Conservation (phyloP, 2,113 vertebrate species). For the Rallus limicola region DNA sequence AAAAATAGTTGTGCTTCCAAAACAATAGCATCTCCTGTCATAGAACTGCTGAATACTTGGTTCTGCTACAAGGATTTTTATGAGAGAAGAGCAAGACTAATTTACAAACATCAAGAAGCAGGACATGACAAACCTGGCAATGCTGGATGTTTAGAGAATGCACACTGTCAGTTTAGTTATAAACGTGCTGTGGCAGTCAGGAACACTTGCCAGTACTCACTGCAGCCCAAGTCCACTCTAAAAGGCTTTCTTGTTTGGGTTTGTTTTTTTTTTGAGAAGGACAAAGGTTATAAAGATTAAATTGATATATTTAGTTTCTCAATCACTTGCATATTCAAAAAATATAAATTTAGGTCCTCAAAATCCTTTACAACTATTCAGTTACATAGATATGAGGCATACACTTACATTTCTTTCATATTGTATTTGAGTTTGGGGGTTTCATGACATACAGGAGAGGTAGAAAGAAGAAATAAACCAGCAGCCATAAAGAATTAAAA, state of each 20-base stretch:
- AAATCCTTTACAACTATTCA: not conserved
- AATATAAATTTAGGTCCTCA: not conserved
- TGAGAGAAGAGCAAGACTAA: conserved; percentile 34
- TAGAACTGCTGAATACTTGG: conserved; percentile 19
- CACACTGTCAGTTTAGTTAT: not conserved
- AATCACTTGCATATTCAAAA: not conserved
- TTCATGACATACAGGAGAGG: not conserved
- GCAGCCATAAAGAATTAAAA: not conserved
- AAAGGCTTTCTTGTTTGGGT: not conserved
- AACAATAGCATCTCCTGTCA: conserved; percentile 35
- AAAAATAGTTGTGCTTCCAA: conserved; percentile 27
- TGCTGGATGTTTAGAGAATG: not conserved
- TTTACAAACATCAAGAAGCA: conserved; percentile 37
- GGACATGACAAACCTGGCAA: not conserved
- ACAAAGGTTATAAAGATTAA: not conserved
- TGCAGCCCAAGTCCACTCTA: not conserved
- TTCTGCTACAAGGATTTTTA: conserved; percentile 57
- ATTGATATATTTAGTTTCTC: not conserved
- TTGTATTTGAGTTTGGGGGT: not conserved
- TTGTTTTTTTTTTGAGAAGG: not conserved
- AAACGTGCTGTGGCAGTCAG: conserved; percentile 11
- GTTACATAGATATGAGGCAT: not conserved
- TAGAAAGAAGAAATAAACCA: not conserved
- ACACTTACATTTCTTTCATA: not conserved
- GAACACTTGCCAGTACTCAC: not conserved